Conservation (phyloP, 2,888 invertebrate species). For the Sphaerolaimus hirsutus region DNA sequence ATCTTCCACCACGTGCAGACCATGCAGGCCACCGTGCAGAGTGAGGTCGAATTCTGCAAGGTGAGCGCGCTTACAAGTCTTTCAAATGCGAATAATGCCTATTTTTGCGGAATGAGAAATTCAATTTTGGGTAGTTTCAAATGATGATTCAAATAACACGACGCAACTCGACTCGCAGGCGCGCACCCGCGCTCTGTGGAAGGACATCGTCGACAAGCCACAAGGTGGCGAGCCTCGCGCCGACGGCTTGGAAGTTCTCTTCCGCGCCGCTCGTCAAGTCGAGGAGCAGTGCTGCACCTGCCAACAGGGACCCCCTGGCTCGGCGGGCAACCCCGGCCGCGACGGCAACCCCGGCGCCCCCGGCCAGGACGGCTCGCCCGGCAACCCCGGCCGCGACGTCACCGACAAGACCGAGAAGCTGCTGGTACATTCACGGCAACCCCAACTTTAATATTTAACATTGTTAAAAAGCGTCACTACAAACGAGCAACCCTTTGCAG, state of each 20-base stretch:
- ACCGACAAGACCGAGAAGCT: too few species aligned
- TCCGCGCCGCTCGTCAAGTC: neutral
- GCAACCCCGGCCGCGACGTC: neutral
- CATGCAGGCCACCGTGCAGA: slow-evolving; percentile 22
- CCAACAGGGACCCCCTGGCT: slow-evolving; percentile 14
- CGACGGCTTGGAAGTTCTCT: neutral
- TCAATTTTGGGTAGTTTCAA: too few species aligned
- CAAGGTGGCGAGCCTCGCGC: too few species aligned
- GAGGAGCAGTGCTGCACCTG: slow-evolving; percentile 15
- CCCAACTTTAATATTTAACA: too few species aligned
- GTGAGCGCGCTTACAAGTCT: neutral
- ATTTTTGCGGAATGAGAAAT: too few species aligned
- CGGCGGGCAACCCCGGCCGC: slow-evolving; percentile 15
- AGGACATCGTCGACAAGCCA: neutral
- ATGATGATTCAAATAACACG: too few species aligned
- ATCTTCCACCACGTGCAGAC: slow-evolving; percentile 25
- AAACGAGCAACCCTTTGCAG: neutral
- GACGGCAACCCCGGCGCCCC: slow-evolving; percentile 8
- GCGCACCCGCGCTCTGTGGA: neutral
- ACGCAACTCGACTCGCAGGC: too few species aligned
- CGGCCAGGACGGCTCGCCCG: neutral
- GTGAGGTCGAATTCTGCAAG: slow-evolving; percentile 7
- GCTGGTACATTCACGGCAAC: too few species aligned
- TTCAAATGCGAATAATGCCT: too few species aligned
- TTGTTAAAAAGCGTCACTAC: too few species aligned